Evolutionary conservation across 2,113 vertebrate species (phyloP), one percentile per base, ranked within the genome.

Genomic region (Notarius quadriscutis): DNA sequence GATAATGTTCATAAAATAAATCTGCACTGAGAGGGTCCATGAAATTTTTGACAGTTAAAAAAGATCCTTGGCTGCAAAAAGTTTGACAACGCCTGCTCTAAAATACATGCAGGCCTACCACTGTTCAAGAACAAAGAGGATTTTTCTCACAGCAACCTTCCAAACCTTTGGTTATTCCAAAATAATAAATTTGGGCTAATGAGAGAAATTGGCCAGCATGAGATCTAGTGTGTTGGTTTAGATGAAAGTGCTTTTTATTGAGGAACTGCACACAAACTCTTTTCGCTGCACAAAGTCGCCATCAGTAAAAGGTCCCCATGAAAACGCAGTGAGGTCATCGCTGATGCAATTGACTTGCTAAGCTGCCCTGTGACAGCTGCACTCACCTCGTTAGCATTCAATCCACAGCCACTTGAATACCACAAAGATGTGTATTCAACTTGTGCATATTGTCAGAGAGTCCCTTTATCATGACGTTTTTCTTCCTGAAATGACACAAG

Each of bases 311-410:
- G 81, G 75, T 90, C 84, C 30, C 25, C 10, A 75, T 86, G 84
- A 53, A 86, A 75, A 48, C n/a, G 34, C 81, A 60, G 77, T 69
- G 74, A 87, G 87, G 86, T 88, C 87, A 86, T 67, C 81, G 12
- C n/a, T 63, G 71, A 80, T 74, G 86, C 87, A 92, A 92, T 88
- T 90, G 89, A 88, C 77, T 87, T 84, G 78, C 82, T 83, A 79
- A 86, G 72, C 84, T 86, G 50, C 84, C 34, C 63, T 67, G 65
- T 88, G 84, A 88, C 91, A 90, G 91, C 90, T 92, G 84, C 85
- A 78, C 77, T 87, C 34, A 78, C 55, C 71, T 74, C 87, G 88
- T 92, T 91, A 89, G 86, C 86, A 91, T 92, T 92, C 88, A 87
- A 69, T 83, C 63, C 78, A 86, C 75, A 71, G 79, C 69, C 82